Conservation (phyloP, 2,113 vertebrate species). For the Myodes glareolus region DNA sequence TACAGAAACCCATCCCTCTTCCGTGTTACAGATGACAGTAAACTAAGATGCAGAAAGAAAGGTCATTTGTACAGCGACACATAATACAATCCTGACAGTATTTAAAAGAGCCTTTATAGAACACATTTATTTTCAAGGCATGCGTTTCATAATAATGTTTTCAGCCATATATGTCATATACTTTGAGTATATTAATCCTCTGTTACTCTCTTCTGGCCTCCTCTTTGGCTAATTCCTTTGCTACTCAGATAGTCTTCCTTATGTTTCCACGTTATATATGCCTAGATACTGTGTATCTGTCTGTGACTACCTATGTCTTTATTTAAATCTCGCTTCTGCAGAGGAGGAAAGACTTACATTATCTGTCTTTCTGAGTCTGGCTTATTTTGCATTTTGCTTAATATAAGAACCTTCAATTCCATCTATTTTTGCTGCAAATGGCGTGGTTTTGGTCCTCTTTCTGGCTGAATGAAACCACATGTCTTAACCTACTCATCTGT, state of each 20-base stretch:
- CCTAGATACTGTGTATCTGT: background rate
- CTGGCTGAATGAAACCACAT: background rate
- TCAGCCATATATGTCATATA: too few relatives aligned
- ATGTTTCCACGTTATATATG: too few relatives aligned
- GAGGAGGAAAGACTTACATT: background rate
- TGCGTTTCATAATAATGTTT: background rate
- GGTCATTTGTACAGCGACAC: background rate
- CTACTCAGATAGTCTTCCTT: background rate
- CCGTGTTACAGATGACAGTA: background rate
- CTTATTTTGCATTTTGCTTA: background rate
- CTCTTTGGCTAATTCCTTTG: background rate
- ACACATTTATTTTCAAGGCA: background rate
- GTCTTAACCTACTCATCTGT: background rate
- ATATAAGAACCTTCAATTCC: background rate
- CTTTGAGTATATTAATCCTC: too few relatives aligned
- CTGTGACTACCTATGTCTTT: background rate
- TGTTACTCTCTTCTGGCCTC: too few relatives aligned
- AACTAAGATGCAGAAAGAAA: background rate
- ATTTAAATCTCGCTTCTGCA: background rate
- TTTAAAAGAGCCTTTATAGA: background rate
- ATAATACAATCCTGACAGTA: slow-evolving; percentile 20
- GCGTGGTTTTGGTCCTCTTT: background rate
- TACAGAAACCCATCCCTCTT: background rate
- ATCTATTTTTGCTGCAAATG: background rate
- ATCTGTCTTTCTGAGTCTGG: background rate